Evolutionary conservation across 1,140 invertebrate genomes (phyloP), one percentile per base, ranked within the genome.

Genomic region (Ganaspis sp.): DNA sequence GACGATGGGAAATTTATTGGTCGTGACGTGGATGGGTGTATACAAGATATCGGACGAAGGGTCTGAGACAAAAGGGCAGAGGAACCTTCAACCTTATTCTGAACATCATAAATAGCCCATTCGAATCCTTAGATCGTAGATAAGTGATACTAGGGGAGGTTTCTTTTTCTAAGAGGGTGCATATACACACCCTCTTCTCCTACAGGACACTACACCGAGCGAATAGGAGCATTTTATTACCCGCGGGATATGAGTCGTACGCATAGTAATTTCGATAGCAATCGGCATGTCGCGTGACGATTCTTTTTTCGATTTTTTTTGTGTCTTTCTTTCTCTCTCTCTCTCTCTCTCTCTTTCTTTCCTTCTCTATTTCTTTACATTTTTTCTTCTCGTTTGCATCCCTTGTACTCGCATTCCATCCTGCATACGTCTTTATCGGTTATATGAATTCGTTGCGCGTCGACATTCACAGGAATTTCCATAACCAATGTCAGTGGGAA

Each of bases 61-160:
- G 76, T 81, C 73, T 76, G 53, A 79, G 70, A 80, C 72, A 64
- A 64, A 64, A 64, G 75, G 74, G 53, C 77, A 75, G 78, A 75
- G 81, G 74, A 76, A 82, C 77, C 85, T 76, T 81, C 71, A 70
- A 73, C 72, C 79, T 73, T 72, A 80, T 82, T 80, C 73, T 75
- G 77, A 75, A 85, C 83, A 84, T 86, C 86, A 86, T 90, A 90
- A 90, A 90, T 89, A 90, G 87, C 77, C 85, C 79, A 87, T 89
- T 88, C 86, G 84, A 83, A 84, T 86, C 83, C 79, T 80, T 85
- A 87, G 87, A 90, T 90, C 73, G 76, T 69, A 82, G 88, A 90
- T 90, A 90, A 88, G 80, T 79, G 82, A 82, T 73, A 73, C 40
- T 23, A 69, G 78, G 80, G 81, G 79, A 80, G 77, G 83, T 75